These are phyloP conservation scores for Thymallus thymallus DNA, from an alignment of 2,113 vertebrate genomes.

Conservation along the genomic window DNA sequence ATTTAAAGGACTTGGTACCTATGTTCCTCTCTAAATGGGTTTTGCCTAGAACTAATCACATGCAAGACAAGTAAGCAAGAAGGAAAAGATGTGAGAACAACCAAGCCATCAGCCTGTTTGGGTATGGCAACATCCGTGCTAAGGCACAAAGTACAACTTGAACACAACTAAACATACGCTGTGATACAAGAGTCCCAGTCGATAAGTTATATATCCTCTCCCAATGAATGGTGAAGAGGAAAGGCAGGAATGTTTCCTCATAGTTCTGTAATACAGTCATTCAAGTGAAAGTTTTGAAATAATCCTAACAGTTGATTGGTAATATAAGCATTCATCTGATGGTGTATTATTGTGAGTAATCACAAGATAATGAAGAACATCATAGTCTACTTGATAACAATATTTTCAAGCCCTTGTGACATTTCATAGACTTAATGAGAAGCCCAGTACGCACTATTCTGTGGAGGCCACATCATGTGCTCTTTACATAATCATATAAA, in stretches of 20 bases:
- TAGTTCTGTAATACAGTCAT: not conserved
- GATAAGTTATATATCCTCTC: slow-evolving; percentile 2
- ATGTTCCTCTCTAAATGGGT: not conserved
- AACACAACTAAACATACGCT: slow-evolving; percentile 15
- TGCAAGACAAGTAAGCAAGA: slow-evolving; percentile 12
- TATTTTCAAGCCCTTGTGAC: not conserved
- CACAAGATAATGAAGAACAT: not conserved
- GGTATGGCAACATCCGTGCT: not conserved
- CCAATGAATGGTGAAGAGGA: not conserved
- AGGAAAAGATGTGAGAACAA: slow-evolving; percentile 23
- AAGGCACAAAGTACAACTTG: not conserved
- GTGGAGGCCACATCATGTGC: not conserved
- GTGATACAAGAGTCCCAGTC: slow-evolving; percentile 1
- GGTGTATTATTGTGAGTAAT: not conserved
- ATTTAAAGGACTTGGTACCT: not conserved
- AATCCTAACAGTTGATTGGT: not conserved
- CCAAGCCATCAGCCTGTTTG: not conserved
- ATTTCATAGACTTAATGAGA: not conserved
- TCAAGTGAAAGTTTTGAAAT: not conserved
- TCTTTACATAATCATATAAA: not conserved
- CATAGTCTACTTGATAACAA: not conserved
- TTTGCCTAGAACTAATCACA: not conserved
- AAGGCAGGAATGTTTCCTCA: not conserved
- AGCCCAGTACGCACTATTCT: not conserved
- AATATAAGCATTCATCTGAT: too few relatives aligned